Base-by-base conservation (phyloP, 2,888 invertebrate genomes). In the Dynastes hyllus region DNA sequence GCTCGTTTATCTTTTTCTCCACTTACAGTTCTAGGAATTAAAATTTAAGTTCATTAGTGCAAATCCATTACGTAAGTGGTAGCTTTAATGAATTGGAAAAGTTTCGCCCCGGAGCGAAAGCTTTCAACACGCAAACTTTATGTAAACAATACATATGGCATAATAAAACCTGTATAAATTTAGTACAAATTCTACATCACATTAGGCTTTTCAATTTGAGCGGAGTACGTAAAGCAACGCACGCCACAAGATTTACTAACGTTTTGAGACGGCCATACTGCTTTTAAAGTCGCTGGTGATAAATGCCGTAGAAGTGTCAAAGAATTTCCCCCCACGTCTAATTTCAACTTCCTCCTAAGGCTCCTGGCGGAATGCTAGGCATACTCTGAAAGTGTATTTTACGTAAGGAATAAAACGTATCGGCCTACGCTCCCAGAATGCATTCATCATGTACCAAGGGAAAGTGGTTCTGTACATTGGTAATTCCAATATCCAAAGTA, bases 261-360 rank as follows among this genome's bases (percentile, higher is more conserved):
- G 4, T 32, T 22, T 22, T 32, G 13, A 32, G 29, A 2, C 63
- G 13, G 5, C 63, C 13, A 13, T 63, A 63, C 32, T 29, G 27
- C 63, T 32, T 58, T 58, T 32, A 63, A 63, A 63, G 63, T 63
- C 63, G 32, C 63, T 37, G 27, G 27, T 63, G 63, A 63, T 63
- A 63, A 32, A 63, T 32, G 63, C 29, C 63, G 13, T 32, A 63
- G 27, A 63, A 63, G 32, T 58, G 63, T 63, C 27, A 29, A 63
- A 13, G 27, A 63, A 27, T 8, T 29, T n/a, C 29, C 32, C 27
- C 32, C 63, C n/a, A 4, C 29, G 27, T 2, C 27, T 63, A 63
- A 63, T 63, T 63, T 11, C 27, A 63, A 32, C 63, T 63, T 63
- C 63, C 63, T 61, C 16, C 11, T 61, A 11, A 22, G 63, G 27